Evolutionary conservation across 2,113 vertebrate genomes (phyloP).

Genomic region (Malaclemys terrapin): DNA sequence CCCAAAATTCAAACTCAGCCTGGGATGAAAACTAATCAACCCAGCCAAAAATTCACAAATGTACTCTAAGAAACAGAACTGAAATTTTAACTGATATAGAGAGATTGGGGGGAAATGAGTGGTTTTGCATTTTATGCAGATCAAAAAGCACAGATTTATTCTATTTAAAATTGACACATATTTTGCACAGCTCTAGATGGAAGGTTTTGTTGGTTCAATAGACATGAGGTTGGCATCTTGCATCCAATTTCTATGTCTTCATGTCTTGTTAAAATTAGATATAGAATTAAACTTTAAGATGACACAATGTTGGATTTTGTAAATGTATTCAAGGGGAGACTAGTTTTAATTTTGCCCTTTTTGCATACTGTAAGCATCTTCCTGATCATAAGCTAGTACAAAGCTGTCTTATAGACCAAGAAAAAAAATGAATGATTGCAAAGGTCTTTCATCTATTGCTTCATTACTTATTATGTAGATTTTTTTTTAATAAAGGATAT

Average conservation of each 20-base stretch:
- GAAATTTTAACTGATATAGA: neutral
- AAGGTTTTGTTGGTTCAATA: conserved; percentile 12
- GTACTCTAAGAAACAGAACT: neutral
- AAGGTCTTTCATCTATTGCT: conserved; percentile 51
- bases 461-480: conserved; percentile 48
- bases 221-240: neutral
- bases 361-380: conserved; percentile 6
- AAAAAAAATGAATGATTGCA: neutral
- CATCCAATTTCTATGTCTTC: neutral
- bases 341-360: conserved; percentile 9
- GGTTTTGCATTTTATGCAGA: neutral
- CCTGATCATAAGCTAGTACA: neutral
- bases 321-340: neutral
- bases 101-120: neutral
- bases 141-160: neutral
- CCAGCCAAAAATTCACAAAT: fast-evolving
- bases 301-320: neutral
- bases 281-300: neutral
- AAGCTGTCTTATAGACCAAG: conserved; percentile 8
- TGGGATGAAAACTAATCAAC: neutral
- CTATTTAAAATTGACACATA: neutral
- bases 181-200: neutral
- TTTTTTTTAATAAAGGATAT: conserved; percentile 2
- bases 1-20: neutral
- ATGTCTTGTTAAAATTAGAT: conserved; percentile 24